Evolutionary conservation across 1,140 invertebrate genomes (phyloP).

Genomic region (Phocides pigmalion): DNA sequence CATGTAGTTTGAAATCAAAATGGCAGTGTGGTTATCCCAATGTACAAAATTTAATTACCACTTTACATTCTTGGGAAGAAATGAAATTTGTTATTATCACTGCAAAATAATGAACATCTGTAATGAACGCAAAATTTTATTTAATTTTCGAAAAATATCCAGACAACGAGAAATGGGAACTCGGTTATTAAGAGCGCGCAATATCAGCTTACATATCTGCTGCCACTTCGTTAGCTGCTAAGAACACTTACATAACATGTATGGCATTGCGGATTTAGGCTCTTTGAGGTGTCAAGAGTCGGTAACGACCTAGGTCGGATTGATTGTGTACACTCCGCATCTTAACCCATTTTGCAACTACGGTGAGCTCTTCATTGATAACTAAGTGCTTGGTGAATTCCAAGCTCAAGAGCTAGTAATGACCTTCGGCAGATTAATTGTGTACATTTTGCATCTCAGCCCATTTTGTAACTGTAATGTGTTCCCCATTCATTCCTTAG

Average conservation of each 20-base stretch:
- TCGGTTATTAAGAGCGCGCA: not conserved
- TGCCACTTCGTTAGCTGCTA: slow-evolving; percentile 12
- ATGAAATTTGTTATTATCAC: no score
- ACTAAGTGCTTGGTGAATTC: no score
- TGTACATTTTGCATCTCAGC: slow-evolving; percentile 15
- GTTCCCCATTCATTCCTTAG: no score
- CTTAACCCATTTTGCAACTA: slow-evolving; percentile 16
- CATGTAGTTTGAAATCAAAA: no score
- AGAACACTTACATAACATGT: slow-evolving; percentile 13
- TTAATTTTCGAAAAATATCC: no score
- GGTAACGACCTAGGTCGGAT: slow-evolving; percentile 20
- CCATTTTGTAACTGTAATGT: not conserved
- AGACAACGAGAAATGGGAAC: not conserved
- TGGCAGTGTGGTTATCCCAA: no score
- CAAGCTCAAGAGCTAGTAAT: slow-evolving; percentile 10
- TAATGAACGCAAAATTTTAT: no score
- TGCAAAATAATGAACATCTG: no score
- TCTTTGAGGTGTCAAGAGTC: slow-evolving; percentile 18
- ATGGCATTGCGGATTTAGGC: slow-evolving; percentile 8
- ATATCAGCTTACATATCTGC: not conserved
- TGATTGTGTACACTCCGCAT: slow-evolving; percentile 20
- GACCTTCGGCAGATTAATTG: slow-evolving; percentile 20
- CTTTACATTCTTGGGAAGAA: no score
- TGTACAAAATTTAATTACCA: no score
- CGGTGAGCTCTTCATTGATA: not conserved